Evolutionary conservation across 1,140 invertebrate species (phyloP), one percentile per base, ranked within the genome.

Genomic region (Neodiprion pinetum): DNA sequence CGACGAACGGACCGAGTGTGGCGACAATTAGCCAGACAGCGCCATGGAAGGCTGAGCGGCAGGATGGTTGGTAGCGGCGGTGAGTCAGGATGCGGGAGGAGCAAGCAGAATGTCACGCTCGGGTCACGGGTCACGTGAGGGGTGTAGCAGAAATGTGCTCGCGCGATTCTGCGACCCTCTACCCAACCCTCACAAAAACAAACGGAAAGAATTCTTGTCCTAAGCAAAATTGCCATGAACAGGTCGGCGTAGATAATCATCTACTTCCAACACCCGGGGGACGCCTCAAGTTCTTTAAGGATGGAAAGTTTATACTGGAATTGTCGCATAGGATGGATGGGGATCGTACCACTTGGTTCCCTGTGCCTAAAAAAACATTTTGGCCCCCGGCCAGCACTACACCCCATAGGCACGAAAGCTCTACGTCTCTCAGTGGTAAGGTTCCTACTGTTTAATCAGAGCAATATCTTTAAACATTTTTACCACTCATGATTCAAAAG

Each of bases 271-370:
- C 84, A n/a, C 83, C 87, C 73, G 89, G 90, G n/a, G 90, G 90
- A 74, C 84, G 90, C 68, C 84, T 91, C 8, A 91, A 91, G 77
- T 91, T 91, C 82, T 91, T 90, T 77, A 91, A 91, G 82, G 95
- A 96, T 94, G 95, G 95, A 78, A 96, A 96, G 87, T 95, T 96
- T 82, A 95, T 96, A 80, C 86, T 96, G 89, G 95, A 96, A 88
- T 82, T 96, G 87, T 95, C 94, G 75, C 92, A 95, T 77, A 92
- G 93, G 48, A 92, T 93, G 76, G 94, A 95, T 81, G 94, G 94
- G 53, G 94, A 95, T 84, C 91, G 93, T 75, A 91, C 92, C 7
- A 94, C 94, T 21, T 96, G 95, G 95, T 94, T 96, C 80, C 95
- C 95, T 61, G 95, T 96, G 75, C 94, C 94, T 72, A 93, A 94